Evolutionary conservation across 2,797 vertebrate species (phyloP).

Genomic region (Ctenopoma multispine): DNA sequence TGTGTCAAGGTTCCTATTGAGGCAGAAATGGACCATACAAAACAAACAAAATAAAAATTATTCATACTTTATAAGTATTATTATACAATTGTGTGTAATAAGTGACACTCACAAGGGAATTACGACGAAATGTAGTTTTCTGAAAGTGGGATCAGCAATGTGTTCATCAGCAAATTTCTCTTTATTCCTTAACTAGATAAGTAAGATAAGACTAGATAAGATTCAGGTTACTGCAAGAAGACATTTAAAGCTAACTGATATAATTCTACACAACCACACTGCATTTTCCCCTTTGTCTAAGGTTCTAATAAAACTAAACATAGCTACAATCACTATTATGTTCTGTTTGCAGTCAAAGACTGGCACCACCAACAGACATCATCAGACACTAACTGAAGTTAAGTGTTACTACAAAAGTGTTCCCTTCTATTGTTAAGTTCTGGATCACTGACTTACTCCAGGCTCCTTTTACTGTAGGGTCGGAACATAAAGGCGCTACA

Average conservation of each 20-base stretch:
- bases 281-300: neutral
- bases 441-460: neutral
- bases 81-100: no score
- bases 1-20: slow-evolving; percentile 18
- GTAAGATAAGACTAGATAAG: neutral
- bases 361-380: neutral
- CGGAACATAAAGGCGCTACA: no score
- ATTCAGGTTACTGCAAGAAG: slow-evolving; percentile 5
- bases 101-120: neutral
- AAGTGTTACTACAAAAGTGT: no score
- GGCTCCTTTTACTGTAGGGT: neutral
- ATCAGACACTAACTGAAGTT: neutral
- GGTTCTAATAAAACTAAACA: neutral
- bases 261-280: neutral
- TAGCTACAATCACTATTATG: no score
- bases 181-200: neutral
- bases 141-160: neutral
- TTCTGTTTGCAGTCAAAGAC: neutral
- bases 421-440: neutral
- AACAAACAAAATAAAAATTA: neutral
- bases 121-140: neutral
- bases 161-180: neutral
- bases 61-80: neutral
- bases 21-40: slow-evolving; percentile 23
- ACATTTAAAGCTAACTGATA: neutral